Evolutionary conservation across 1,140 invertebrate species (phyloP).

Genomic region (Leptopilina boulardi): DNA sequence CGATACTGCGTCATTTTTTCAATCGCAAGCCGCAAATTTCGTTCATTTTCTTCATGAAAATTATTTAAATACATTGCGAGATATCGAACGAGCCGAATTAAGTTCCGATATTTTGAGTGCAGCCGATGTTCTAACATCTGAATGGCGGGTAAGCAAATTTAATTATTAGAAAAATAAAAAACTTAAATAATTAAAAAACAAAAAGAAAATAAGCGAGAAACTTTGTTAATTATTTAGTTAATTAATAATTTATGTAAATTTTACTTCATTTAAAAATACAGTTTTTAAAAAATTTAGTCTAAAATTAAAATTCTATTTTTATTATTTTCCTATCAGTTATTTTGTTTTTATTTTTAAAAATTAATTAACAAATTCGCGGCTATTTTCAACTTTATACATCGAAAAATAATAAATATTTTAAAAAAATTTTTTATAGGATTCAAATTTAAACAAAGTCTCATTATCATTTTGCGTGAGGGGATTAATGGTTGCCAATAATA

Average conservation of each 20-base stretch:
- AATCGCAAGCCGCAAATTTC: slow-evolving; percentile 80
- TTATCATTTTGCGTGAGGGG: slow-evolving; percentile 79
- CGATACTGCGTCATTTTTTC: slow-evolving; percentile 80
- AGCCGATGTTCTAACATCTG: slow-evolving; percentile 80
- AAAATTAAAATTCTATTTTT: no score
- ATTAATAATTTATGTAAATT: no score
- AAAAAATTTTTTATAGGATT: slow-evolving; percentile 57
- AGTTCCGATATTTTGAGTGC: slow-evolving; percentile 80
- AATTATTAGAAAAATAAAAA: slow-evolving; percentile 36
- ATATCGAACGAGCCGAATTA: slow-evolving; percentile 76
- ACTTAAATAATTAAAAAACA: slow-evolving; percentile 20
- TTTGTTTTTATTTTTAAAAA: not conserved
- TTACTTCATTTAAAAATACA: no score
- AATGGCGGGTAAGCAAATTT: slow-evolving; percentile 78
- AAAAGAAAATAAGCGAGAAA: no score
- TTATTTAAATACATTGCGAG: slow-evolving; percentile 82
- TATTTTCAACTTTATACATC: no score
- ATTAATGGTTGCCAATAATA: slow-evolving; percentile 82
- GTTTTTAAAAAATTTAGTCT: no score
- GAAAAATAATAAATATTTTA: slow-evolving; percentile 12
- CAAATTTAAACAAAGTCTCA: slow-evolving; percentile 63
- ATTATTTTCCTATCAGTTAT: no score
- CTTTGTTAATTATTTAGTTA: no score
- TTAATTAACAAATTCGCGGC: no score
- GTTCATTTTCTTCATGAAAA: slow-evolving; percentile 84